Percentiles rank a stretch among this genome's conserved stretches.
Evolutionary conservation across 2,113 vertebrate species (phyloP).

Genomic region (Pavo muticus): DNA sequence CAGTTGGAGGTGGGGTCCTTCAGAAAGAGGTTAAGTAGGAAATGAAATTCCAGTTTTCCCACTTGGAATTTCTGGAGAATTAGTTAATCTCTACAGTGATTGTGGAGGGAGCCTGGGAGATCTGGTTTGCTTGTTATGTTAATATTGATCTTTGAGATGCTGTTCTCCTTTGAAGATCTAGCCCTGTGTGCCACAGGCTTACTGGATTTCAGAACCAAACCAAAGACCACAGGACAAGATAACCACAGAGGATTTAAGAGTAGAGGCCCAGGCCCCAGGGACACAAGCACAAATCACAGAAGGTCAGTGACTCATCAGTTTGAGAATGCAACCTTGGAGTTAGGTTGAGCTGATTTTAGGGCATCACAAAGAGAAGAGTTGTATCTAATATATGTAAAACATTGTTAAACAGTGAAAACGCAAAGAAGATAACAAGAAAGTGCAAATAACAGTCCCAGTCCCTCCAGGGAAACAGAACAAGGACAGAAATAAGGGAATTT

Average conservation of each 20-base stretch:
- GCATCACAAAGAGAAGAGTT: not conserved
- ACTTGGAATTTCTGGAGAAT: not conserved
- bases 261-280: not conserved
- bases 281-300: not conserved
- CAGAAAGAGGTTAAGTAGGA: not conserved
- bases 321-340: not conserved
- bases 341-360: not conserved
- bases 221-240: not conserved
- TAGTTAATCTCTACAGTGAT: not conserved
- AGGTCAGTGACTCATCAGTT: not conserved
- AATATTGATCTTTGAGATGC: not conserved
- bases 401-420: not conserved
- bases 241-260: not conserved
- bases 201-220: not conserved
- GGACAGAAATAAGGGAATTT: not conserved
- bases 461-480: not conserved
- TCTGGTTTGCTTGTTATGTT: not conserved
- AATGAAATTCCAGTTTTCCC: not conserved
- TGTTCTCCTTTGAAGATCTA: constrained; percentile 5
- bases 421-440: not conserved
- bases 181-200: not conserved
- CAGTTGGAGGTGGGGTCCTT: not conserved
- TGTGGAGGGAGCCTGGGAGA: not conserved
- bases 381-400: not conserved
- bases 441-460: not conserved